phyloP scores from a whole-genome alignment of 1,140 invertebrate genomes.

The Carcinoscorpius rotundicauda region DNA sequence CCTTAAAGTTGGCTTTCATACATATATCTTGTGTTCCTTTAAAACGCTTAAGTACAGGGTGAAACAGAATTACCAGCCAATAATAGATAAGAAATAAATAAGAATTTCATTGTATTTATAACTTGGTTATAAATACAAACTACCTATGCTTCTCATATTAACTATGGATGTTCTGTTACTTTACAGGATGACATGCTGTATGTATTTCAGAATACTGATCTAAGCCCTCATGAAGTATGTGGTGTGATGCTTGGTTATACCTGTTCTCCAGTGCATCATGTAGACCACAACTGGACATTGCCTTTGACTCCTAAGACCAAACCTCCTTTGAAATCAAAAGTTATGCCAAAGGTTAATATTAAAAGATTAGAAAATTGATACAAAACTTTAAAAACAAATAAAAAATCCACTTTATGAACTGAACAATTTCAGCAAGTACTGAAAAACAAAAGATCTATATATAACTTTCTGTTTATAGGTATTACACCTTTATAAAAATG shows the following conservation, averaged over 20 bases:
- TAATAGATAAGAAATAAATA: no score
- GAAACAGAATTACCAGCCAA: no score
- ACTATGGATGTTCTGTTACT: conserved; percentile 15
- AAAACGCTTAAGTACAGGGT: no score
- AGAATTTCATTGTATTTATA: no score
- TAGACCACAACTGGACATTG: conserved; percentile 79
- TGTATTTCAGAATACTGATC: conserved; percentile 58
- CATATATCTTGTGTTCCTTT: no score
- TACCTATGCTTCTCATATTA: no score
- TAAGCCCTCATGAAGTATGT: conserved; percentile 74
- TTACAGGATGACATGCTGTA: conserved; percentile 65
- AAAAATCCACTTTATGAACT: neutral
- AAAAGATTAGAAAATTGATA: neutral
- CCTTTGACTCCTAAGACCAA: conserved; percentile 76
- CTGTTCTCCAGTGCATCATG: conserved; percentile 57
- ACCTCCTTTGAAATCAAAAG: conserved; percentile 36
- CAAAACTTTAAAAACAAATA: neutral
- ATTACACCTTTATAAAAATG: no score
- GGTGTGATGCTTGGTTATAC: conserved; percentile 82
- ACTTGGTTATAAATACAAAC: no score
- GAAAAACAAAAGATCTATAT: neutral
- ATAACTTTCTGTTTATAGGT: neutral
- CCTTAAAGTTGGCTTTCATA: no score
- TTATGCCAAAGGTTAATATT: conserved; percentile 8
- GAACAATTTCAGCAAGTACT: neutral